Evolutionary conservation across 2,888 invertebrate species (phyloP), one percentile per base, ranked within the genome.

Genomic region (Drosophila stalkeri): DNA sequence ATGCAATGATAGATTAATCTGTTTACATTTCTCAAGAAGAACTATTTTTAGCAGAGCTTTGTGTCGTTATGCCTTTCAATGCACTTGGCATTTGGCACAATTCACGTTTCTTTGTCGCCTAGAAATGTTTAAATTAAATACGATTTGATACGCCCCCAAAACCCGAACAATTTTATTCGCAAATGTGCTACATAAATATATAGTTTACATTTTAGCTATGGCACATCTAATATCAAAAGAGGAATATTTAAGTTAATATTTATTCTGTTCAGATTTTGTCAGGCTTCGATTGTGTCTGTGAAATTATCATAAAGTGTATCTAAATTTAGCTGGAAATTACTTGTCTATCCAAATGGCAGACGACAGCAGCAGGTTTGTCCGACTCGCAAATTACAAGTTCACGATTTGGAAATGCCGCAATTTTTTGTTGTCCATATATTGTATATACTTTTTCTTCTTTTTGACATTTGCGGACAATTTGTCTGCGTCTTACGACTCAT

Each of bases 11-110:
- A 83, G 83, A 86, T 80, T 84, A 75, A 89, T 84, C 74, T 80
- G 81, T 75, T 81, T 80, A 80, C 80, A 62, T 75, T 79, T 64
- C 57, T 65, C 67, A 55, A 51, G 54, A 59, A 46, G 51, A 67
- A 77, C 72, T 72, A 78, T 79, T 70, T 67, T 68, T 78, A 75
- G 18, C 18, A 70, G 14, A 46, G 55, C 27, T 41, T 47, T 75
- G 47, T 63, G 47, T 77, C 66, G 64, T 51, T 60, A 64, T 72
- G 68, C 74, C 72, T 78, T 69, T 63, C 44, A 73, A 74, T 83
- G 86, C 84, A 80, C 83, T 83, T 83, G 83, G 83, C 86, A 83
- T 81, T 83, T 83, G 82, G 84, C 86, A 83, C 80, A 81, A 66
- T 80, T 77, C 59, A 31, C 55, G 33, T 57, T 60, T 18, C 64